Conservation (phyloP, 2,797 vertebrate genomes). For the Antrozous pallidus region DNA sequence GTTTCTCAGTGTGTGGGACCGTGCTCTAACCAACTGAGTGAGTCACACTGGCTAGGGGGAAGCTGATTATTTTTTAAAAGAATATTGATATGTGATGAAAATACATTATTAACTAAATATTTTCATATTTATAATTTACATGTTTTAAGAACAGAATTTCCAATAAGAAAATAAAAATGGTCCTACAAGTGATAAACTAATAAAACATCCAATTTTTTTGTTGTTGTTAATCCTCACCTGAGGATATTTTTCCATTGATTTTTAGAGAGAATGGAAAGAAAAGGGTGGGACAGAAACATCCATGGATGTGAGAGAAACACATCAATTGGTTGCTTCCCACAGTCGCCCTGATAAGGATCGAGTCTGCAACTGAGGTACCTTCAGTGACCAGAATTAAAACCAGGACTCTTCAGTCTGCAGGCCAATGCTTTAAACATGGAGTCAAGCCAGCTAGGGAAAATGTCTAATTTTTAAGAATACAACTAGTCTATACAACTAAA, state of each 20-base stretch:
- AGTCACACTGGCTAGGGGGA: background rate
- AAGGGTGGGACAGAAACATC: too few species aligned
- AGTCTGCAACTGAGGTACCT: too few species aligned
- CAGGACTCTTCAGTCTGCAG: too few species aligned
- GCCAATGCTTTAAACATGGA: too few species aligned
- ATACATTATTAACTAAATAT: background rate
- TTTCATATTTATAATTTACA: background rate
- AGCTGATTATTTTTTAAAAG: background rate
- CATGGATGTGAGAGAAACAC: too few species aligned
- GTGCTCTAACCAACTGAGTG: background rate
- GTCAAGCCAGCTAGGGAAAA: background rate
- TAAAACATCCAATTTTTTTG: background rate
- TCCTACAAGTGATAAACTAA: background rate
- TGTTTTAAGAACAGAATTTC: background rate
- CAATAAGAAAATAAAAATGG: background rate
- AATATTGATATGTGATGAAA: background rate
- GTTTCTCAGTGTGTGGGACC: background rate
- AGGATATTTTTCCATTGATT: too few species aligned
- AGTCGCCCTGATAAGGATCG: too few species aligned
- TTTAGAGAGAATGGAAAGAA: too few species aligned
- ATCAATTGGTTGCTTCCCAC: too few species aligned
- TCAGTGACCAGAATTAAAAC: too few species aligned
- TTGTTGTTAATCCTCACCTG: too few species aligned
- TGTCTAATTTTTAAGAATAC: background rate
- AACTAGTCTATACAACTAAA: background rate